phyloP scores from a whole-genome alignment of 2,113 vertebrate genomes.

The Ophiodon elongatus region DNA sequence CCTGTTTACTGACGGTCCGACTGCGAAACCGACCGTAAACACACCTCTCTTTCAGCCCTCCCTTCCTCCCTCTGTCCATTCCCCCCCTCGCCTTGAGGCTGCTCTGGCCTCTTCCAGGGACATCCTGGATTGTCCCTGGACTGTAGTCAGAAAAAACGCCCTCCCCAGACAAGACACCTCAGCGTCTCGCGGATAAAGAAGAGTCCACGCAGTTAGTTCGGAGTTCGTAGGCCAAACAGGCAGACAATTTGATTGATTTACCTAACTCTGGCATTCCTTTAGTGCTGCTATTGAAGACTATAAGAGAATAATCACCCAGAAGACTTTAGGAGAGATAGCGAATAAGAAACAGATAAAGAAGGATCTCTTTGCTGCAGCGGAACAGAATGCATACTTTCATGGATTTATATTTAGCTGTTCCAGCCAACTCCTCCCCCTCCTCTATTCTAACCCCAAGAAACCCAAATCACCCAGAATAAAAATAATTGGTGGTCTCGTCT shows the following conservation, averaged over 20 bases:
- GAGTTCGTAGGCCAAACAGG: neutral
- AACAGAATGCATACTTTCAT: conserved; percentile 55
- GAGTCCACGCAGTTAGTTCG: neutral
- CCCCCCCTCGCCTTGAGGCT: conserved; percentile 42
- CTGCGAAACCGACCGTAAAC: conserved; percentile 57
- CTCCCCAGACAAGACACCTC: conserved; percentile 38
- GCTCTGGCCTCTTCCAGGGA: conserved; percentile 46
- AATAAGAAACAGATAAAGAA: conserved; percentile 15
- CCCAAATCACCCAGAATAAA: conserved; percentile 78
- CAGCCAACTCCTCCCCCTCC: conserved; percentile 56
- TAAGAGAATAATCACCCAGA: conserved; percentile 2
- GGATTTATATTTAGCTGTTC: conserved; percentile 68
- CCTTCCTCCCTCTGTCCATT: conserved; percentile 46
- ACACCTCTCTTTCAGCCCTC: conserved; percentile 49
- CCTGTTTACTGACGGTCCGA: conserved; percentile 68
- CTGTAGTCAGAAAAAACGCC: conserved; percentile 31
- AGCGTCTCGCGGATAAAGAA: conserved; percentile 17
- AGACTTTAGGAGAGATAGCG: neutral
- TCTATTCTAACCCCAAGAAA: conserved; percentile 63
- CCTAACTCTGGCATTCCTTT: neutral
- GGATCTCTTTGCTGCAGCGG: conserved; percentile 11
- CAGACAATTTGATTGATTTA: conserved; percentile 23
- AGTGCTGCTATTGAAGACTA: conserved; percentile 1
- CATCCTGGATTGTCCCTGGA: conserved; percentile 59
- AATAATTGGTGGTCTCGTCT: conserved; percentile 79